Base-by-base conservation (phyloP, 2,888 invertebrate species). In the Cotesia congregata region DNA sequence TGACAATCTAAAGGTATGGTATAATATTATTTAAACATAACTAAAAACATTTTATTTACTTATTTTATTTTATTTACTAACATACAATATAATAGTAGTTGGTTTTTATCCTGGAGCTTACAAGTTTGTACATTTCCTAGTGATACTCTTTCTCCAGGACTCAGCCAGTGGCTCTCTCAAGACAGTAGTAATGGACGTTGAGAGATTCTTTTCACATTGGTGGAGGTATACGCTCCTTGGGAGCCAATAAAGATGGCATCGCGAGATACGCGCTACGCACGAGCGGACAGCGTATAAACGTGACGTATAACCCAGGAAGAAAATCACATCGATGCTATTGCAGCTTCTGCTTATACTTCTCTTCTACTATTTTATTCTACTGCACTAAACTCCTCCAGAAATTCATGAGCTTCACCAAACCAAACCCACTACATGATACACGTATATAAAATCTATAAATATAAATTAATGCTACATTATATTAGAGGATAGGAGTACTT, bases 291-390 rank as follows among this genome's bases (percentile, higher is more conserved):
- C 64, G 50, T 72, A 72, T 72, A 64, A 72, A 72, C 72, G 72
- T 72, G 72, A 72, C 72, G 62, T 72, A 72, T 72, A 64, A 72
- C 72, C 72, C 72, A 72, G 72, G 72, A 72, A 72, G 72, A 72
- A 72, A 41, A 72, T 72, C 72, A 64, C 72, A 72, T 72, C 20
- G 72, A 30, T 30, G 39, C 60, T 61, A n/a, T 15, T 71, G 38
- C 69, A 1, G 20, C 40, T 39, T 17, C 15, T 67, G 30, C 30
- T 67, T 20, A 38, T 67, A 38, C n/a, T 67, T 41, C 50, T 65
- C 39, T 67, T 41, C 15, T 59, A 39, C 67, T 12, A 61, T 20
- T 12, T 71, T 61, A 61, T 20, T 12, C 30, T 61, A 59, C 39
- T 6, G 15, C 9, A 20, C 30, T n/a, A 62, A 40, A 41, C 15